Evolutionary conservation across 2,888 invertebrate genomes (phyloP).

Genomic region (Heliconius hortense): DNA sequence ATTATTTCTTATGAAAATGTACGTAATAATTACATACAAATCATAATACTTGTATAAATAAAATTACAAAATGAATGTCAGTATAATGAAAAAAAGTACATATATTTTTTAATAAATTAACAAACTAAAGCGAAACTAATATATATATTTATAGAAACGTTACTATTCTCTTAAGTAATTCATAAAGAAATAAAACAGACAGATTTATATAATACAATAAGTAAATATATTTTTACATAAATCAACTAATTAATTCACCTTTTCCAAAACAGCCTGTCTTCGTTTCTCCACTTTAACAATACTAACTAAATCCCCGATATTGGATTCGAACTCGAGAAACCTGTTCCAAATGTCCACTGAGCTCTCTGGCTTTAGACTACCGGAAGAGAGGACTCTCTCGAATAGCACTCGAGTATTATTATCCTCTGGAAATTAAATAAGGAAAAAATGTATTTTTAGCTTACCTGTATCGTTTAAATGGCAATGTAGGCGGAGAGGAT

Average conservation of each 20-base stretch:
- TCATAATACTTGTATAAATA: too few species aligned
- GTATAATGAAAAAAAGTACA: too few species aligned
- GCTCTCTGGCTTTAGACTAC: conserved; percentile 93
- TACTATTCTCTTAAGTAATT: too few species aligned
- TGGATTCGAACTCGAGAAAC: conserved; percentile 98
- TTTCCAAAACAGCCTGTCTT: conserved; percentile 93
- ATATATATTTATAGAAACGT: neutral
- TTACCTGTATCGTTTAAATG: too few species aligned
- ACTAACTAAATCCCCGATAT: conserved; percentile 98
- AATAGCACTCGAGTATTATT: conserved; percentile 99
- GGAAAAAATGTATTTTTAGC: neutral
- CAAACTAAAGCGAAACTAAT: neutral
- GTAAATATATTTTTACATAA: neutral
- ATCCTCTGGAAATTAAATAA: conserved; percentile 87
- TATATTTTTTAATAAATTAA: neutral
- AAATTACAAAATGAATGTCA: too few species aligned
- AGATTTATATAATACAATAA: too few species aligned
- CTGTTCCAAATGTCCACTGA: conserved; percentile 99
- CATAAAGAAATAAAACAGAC: too few species aligned
- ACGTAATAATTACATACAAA: too few species aligned
- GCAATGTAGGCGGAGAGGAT: too few species aligned
- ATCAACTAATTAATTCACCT: conserved; percentile 75
- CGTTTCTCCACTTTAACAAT: conserved; percentile 98
- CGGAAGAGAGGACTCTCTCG: conserved; percentile 96
- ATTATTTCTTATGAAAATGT: too few species aligned